A percentile compares a stretch with the other conserved stretches of the same genome.
Conservation (phyloP, 1,140 invertebrate genomes). For the Nymphalis io region DNA sequence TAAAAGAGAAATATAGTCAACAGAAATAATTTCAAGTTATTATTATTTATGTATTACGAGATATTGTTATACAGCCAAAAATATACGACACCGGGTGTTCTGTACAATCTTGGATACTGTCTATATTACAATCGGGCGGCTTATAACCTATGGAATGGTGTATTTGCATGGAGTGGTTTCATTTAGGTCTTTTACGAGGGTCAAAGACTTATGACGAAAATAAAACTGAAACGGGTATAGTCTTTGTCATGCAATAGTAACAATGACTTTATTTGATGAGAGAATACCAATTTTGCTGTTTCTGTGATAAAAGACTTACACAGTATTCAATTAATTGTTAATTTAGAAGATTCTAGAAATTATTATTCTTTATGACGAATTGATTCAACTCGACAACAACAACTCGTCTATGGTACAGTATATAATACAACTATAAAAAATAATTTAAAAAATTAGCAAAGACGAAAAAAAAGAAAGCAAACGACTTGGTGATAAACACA, state of each 20-base stretch:
- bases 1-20: conserved; percentile 16
- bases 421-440: no score
- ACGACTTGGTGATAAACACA: not conserved
- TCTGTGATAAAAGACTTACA: not conserved
- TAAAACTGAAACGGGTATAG: conserved; percentile 18
- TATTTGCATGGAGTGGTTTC: conserved; percentile 25
- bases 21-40: conserved; percentile 10
- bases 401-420: no score
- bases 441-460: no score
- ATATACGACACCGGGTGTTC: conserved; percentile 25
- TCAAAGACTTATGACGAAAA: conserved; percentile 22
- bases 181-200: conserved; percentile 25
- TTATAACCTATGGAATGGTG: conserved; percentile 26
- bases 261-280: conserved; percentile 5
- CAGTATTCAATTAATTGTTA: no score
- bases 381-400: no score
- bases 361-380: no score
- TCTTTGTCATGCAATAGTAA: conserved; percentile 18
- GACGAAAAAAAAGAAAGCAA: no score
- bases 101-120: conserved; percentile 12
- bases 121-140: conserved; percentile 23
- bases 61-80: conserved; percentile 23
- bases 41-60: conserved; percentile 23
- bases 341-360: no score
- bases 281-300: not conserved